Evolutionary conservation across 2,797 vertebrate genomes (phyloP).

Genomic region (Propithecus deckenii): DNA sequence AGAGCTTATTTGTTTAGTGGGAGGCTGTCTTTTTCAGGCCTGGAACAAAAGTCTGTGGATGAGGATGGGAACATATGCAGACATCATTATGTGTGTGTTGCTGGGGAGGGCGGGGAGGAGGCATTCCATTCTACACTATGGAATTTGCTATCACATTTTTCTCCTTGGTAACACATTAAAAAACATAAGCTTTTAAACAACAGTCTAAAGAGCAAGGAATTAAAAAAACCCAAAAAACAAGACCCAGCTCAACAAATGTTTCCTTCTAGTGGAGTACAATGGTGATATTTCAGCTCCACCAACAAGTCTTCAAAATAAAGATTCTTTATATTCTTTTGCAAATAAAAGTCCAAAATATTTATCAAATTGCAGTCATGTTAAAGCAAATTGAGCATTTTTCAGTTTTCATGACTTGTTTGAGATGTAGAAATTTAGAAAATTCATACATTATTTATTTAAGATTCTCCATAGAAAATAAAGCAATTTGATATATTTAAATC

Average conservation of each 20-base stretch:
- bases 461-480: neutral
- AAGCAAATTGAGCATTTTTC: constrained; percentile 29
- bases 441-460: neutral
- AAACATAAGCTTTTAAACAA: constrained; percentile 72
- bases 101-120: neutral
- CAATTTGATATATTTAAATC: neutral
- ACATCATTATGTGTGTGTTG: neutral
- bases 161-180: constrained; percentile 41
- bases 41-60: constrained; percentile 20
- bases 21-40: constrained; percentile 60
- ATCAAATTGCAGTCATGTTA: neutral
- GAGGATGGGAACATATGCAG: neutral
- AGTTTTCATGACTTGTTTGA: constrained; percentile 44
- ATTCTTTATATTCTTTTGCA: constrained; percentile 44
- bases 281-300: constrained; percentile 46
- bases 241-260: neutral
- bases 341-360: constrained; percentile 64
- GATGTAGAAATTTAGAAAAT: neutral
- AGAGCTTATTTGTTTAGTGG: constrained; percentile 41
- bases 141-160: constrained; percentile 43
- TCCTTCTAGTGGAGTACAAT: constrained; percentile 60
- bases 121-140: neutral
- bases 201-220: constrained; percentile 63
- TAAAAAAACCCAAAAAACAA: constrained; percentile 16
- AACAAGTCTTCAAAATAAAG: constrained; percentile 45